phyloP scores from a whole-genome alignment of 2,888 invertebrate species.

The Platycnemis pennipes region DNA sequence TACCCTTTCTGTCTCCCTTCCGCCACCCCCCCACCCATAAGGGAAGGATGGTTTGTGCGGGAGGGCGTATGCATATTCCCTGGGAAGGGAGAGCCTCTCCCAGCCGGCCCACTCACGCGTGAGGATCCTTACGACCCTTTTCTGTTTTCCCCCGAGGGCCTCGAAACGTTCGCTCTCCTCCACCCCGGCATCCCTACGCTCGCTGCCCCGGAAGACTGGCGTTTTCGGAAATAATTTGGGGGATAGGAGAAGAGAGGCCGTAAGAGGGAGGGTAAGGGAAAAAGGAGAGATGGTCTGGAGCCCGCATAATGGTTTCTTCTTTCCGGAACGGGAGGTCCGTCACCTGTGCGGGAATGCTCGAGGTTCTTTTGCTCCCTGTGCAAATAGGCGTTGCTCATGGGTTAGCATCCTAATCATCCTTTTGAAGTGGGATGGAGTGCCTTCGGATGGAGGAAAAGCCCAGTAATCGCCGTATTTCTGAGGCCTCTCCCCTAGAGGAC shows the following conservation, averaged over 20 bases:
- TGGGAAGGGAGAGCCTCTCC: neutral
- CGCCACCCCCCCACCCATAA: neutral
- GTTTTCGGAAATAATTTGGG: constrained; percentile 8
- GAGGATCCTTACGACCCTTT: constrained; percentile 19
- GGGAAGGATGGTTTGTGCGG: neutral
- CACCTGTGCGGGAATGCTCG: neutral
- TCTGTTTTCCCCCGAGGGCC: neutral
- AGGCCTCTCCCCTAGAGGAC: neutral
- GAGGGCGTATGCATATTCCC: constrained; percentile 38
- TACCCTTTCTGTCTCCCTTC: neutral
- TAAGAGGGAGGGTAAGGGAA: neutral
- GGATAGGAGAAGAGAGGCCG: neutral
- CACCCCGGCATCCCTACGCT: neutral
- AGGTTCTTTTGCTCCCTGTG: neutral
- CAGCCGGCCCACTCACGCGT: neutral
- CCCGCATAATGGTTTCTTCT: constrained; percentile 35
- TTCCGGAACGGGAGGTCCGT: neutral
- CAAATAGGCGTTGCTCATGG: constrained; percentile 12
- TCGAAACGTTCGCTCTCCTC: neutral
- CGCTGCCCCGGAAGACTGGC: neutral
- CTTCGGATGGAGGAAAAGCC: neutral
- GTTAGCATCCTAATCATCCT: constrained; percentile 18
- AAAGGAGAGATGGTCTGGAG: neutral
- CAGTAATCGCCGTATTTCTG: neutral
- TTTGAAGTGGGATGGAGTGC: neutral